Base-by-base conservation (phyloP, 1,140 invertebrate species). In the Theocolax elegans region DNA sequence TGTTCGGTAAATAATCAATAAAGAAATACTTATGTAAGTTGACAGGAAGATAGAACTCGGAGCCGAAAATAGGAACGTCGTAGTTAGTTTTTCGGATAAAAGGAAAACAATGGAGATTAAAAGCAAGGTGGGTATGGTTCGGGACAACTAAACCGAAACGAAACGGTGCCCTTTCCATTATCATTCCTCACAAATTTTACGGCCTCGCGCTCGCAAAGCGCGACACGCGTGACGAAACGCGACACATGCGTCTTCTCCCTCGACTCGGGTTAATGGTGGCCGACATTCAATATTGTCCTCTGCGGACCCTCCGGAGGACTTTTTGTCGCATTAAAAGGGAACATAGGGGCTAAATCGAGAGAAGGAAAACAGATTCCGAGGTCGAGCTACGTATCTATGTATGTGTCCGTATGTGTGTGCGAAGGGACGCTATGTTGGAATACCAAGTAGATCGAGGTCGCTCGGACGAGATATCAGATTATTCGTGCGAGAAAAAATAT, bases 391-490 rank as follows among this genome's bases (percentile, higher is more conserved):
- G n/a, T 19, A 7, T 3, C n/a, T 38, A 38, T 56, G 17, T 10
- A 23, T 62, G 27, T 8, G 48, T 25, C 25, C 2, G 10, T 35
- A 38, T 12, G 21, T 35, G 21, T 12, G 21, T 10, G 6, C 7
- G 2, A 31, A 44, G 23, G 23, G 21, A 56, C 29, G n/a, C 3
- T 31, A 3, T 17, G n/a, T 0, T 15, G 44, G 54, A 59, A 67
- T 59, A 59, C 19, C 44, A 67, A 67, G 54, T 67, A 49, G 54
- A 38, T 27, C 13, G 29, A 48, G 53, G 51, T 31, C 8, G 59
- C 7, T 56, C 21, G 0, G 44, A 35, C 60, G 25, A 15, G 25
- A 56, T 46, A 58, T 67, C 38, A 13, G 23, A 42, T 66, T 66
- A 35, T 63, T 17, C 8, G 8, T 13, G 49, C 31, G 35, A 53